phyloP scores from a whole-genome alignment of 2,113 vertebrate genomes.

The Butorides virescens region DNA sequence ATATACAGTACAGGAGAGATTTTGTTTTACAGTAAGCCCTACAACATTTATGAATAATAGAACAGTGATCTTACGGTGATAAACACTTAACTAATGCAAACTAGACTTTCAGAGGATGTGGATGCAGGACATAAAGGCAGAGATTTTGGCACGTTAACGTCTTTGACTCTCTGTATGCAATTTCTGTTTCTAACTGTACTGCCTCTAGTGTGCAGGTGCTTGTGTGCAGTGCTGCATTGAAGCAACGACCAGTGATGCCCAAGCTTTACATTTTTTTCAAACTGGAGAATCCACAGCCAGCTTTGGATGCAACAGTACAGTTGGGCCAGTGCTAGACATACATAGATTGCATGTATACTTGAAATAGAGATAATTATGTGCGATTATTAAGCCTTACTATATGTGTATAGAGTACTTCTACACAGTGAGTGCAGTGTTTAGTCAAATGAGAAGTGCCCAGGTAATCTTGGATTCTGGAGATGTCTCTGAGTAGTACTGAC shows the following conservation, averaged over 20 bases:
- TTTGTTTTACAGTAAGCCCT: background rate
- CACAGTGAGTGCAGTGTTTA: background rate
- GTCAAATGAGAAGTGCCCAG: background rate
- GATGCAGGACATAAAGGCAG: background rate
- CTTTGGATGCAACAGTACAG: background rate
- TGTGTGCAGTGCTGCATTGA: background rate
- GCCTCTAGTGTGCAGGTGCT: background rate
- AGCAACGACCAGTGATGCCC: background rate
- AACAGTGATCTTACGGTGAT: background rate
- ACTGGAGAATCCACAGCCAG: background rate
- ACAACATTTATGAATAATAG: background rate
- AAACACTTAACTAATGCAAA: background rate
- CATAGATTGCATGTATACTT: background rate
- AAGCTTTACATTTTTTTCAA: background rate
- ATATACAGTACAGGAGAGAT: background rate
- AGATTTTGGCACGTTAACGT: background rate
- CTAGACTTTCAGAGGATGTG: background rate
- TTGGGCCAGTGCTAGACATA: background rate
- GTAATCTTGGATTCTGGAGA: background rate
- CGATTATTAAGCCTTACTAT: background rate
- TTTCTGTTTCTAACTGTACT: background rate
- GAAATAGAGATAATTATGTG: background rate
- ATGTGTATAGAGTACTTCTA: background rate
- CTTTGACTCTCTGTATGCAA: background rate
- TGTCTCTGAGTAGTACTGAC: background rate